phyloP scores from a whole-genome alignment of 2,888 invertebrate species.

The Cheilosia scutellata region DNA sequence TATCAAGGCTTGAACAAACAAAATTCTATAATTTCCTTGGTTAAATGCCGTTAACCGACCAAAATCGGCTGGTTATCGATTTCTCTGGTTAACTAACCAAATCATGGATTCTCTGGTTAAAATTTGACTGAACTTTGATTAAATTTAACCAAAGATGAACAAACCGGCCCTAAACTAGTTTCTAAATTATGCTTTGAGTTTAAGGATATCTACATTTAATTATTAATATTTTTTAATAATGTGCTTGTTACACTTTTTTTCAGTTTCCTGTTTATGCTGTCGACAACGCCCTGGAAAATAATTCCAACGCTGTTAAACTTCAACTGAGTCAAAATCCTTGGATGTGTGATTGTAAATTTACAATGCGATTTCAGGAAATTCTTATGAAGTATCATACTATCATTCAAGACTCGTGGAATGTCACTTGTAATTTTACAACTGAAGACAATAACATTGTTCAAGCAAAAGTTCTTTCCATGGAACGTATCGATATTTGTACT shows the following conservation, averaged over 20 bases:
- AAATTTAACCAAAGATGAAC: too few species aligned
- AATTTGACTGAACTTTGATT: too few species aligned
- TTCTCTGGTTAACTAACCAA: too few species aligned
- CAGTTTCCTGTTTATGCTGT: conserved; percentile 92
- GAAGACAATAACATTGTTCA: conserved; percentile 82
- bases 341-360: conserved; percentile 92
- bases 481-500: conserved; percentile 89
- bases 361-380: conserved; percentile 90
- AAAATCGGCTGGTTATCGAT: too few species aligned
- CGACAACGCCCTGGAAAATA: conserved; percentile 91
- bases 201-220: too few species aligned
- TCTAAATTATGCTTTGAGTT: too few species aligned
- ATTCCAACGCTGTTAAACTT: conserved; percentile 88
- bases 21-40: too few species aligned
- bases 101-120: too few species aligned
- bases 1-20: too few species aligned
- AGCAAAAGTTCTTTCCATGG: conserved; percentile 88
- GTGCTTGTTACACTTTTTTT: conserved; percentile 73
- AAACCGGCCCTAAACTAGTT: too few species aligned
- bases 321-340: conserved; percentile 92
- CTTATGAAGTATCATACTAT: conserved; percentile 89
- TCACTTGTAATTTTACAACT: conserved; percentile 89
- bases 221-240: too few species aligned
- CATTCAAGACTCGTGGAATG: conserved; percentile 88
- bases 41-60: too few species aligned